Percentiles rank a stretch among this genome's conserved stretches.
phyloP scores from a whole-genome alignment of 2,888 invertebrate species.

The Dolomedes plantarius region DNA sequence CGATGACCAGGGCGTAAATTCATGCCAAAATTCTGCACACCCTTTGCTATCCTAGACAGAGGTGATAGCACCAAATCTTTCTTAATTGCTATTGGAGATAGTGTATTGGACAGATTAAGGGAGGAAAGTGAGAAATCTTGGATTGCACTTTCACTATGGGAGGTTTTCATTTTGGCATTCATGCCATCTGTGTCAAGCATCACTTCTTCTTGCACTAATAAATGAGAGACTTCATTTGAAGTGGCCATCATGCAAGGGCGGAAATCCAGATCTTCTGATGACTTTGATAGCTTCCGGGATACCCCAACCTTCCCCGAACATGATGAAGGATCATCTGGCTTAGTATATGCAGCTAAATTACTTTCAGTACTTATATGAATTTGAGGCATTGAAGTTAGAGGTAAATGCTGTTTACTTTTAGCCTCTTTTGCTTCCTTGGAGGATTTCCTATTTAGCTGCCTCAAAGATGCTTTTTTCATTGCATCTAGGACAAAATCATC shows the following conservation, averaged over 20 bases:
- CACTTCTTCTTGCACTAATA: constrained; percentile 70
- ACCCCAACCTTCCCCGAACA: constrained; percentile 28
- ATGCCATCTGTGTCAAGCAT: constrained; percentile 62
- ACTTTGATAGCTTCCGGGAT: constrained; percentile 73
- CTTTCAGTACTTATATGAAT: constrained; percentile 73
- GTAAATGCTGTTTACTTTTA: constrained; percentile 28
- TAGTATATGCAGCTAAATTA: constrained; percentile 44
- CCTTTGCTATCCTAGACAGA: constrained; percentile 89
- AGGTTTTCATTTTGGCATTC: constrained; percentile 81
- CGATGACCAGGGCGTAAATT: constrained; percentile 80
- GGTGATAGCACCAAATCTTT: constrained; percentile 78
- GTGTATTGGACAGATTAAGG: constrained; percentile 64
- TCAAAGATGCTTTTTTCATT: constrained; percentile 73
- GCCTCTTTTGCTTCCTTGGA: constrained; percentile 29
- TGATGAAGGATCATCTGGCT: constrained; percentile 47
- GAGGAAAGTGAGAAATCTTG: constrained; percentile 75
- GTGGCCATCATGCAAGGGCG: constrained; percentile 49
- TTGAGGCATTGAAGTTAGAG: constrained; percentile 72
- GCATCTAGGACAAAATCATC: constrained; percentile 74
- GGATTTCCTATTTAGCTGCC: constrained; percentile 69
- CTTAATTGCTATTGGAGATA: constrained; percentile 73
- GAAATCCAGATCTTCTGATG: constrained; percentile 73
- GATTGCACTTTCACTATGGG: constrained; percentile 88
- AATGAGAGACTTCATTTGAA: constrained; percentile 66
- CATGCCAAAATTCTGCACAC: constrained; percentile 88